Evolutionary conservation across 2,113 vertebrate genomes (phyloP), one percentile per base, ranked within the genome.

Genomic region (Vidua chalybeata): DNA sequence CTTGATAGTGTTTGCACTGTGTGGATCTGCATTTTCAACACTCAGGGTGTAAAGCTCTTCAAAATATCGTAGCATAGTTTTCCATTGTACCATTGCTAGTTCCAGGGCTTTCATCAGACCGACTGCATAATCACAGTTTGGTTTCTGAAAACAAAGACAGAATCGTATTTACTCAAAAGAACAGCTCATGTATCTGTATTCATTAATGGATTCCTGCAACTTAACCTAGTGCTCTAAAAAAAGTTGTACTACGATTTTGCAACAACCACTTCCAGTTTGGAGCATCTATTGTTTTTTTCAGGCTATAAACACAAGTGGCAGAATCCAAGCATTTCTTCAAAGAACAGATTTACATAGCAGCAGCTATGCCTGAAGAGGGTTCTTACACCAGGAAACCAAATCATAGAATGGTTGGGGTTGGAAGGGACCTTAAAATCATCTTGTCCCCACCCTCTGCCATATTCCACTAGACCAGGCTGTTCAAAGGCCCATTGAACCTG

Each of bases 21-120:
- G 97, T 54, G 98, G 98, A 78, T 98, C 98, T 28, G 89, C 93
- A 26, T 97, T 96, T 67, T 98, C 95, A 43, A 95, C 89, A 78
- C 98, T 97, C 67, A 98, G 73, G 74, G 95, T 95, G 75, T 94
- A 98, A 75, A 98, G 96, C 96, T 98, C 98, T 80, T 98, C 96
- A 96, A 98, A 94, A 75, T 97, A 96, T 1, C 88, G 87, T 28
- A 94, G 94, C 85, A 98, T 89, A 20, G 97, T 98, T 96, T 98
- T 98, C 97, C 98, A 98, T 56, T 98, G 98, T 45, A 84, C 59
- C 84, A 97, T 94, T 51, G 97, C 91, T 54, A 98, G 63, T 84
- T 98, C 97, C 90, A 98, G 93, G 68, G 97, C 98, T 30, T 97
- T 97, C 33, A 98, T 63, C 63, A 98, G 85, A 15, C 95, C 95